Evolutionary conservation across 2,888 invertebrate genomes (phyloP), one percentile per base, ranked within the genome.

Genomic region (Drosophila lacicola): DNA sequence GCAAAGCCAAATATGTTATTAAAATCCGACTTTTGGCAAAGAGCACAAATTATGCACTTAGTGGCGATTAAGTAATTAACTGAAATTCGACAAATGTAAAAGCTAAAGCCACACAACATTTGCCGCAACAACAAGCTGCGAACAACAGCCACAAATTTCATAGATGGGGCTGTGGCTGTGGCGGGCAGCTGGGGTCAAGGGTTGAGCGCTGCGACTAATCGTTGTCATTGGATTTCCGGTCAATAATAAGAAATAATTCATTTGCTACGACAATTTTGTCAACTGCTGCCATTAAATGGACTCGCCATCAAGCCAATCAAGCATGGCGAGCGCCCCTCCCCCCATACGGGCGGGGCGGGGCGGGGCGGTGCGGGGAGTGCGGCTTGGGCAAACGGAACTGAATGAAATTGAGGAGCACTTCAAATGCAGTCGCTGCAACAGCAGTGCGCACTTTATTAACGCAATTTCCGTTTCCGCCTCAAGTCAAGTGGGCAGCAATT

Each of bases 231-330:
- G 37, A 50, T 46, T 67, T 72, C 72, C 72, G 72, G 57, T 68
- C 73, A 62, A 73, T 72, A 73, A 63, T 72, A 70, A 74, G 70
- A 61, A 74, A 74, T 70, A 74, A 70, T 74, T 74, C 39, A 74
- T 69, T 74, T 64, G 74, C 70, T 53, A 69, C 36, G 44, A 36
- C 63, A 45, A 56, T 63, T 73, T 63, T 49, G 63, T 73, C 55
- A 63, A 25, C 55, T 17, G 21, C 6, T 13, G 39, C n/a, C 63
- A 37, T 19, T 44, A 21, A 11, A 47, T 14, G 50, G 21, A 36
- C 14, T 34, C 34, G 44, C 36, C 58, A 29, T 45, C 36, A 55
- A 56, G 58, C 44, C 62, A 73, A 73, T 68, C 73, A 68, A 56
- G 54, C 57, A 46, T 21, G 44, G 33, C 60, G 11, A 51, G 37